Percentiles rank a stretch among this genome's conserved stretches.
These are phyloP conservation scores for Apoderus coryli DNA, from an alignment of 2,888 invertebrate genomes.

Conservation along the genomic window DNA sequence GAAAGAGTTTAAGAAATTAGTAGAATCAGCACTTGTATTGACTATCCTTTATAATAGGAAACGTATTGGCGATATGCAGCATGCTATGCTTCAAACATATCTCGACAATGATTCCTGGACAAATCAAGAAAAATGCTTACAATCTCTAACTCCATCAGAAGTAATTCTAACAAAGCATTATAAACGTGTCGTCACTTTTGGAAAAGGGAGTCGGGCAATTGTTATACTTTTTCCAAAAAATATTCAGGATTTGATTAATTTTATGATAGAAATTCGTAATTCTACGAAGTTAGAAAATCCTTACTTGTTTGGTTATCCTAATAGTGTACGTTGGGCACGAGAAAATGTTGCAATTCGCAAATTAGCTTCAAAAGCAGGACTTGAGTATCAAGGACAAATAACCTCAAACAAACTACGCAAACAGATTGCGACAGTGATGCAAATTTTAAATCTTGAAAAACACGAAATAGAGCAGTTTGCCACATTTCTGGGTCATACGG, in stretches of 20 bases:
- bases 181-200: slow-evolving; percentile 20
- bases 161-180: slow-evolving; percentile 18
- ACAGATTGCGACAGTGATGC: slow-evolving; percentile 20
- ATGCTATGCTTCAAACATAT: slow-evolving; percentile 16
- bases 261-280: slow-evolving; percentile 18
- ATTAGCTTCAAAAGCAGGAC: slow-evolving; percentile 16
- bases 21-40: slow-evolving; percentile 13
- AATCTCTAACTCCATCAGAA: slow-evolving; percentile 16
- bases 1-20: slow-evolving; percentile 12
- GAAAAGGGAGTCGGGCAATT: slow-evolving; percentile 22
- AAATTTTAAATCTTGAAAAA: slow-evolving; percentile 18
- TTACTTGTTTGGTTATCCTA: slow-evolving; percentile 20
- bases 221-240: slow-evolving; percentile 20
- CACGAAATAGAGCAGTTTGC: slow-evolving; percentile 16
- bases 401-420: slow-evolving; percentile 20
- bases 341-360: slow-evolving; percentile 20
- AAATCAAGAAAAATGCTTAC: slow-evolving; percentile 18
- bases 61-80: slow-evolving; percentile 18
- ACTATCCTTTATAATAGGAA: slow-evolving; percentile 17
- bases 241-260: slow-evolving; percentile 17
- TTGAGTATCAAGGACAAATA: slow-evolving; percentile 17
- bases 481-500: slow-evolving; percentile 17
- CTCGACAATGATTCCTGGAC: slow-evolving; percentile 9
- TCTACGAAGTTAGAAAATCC: slow-evolving; percentile 20
- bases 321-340: slow-evolving; percentile 20